phyloP scores from a whole-genome alignment of 2,113 vertebrate genomes.

The Cacatua alba region DNA sequence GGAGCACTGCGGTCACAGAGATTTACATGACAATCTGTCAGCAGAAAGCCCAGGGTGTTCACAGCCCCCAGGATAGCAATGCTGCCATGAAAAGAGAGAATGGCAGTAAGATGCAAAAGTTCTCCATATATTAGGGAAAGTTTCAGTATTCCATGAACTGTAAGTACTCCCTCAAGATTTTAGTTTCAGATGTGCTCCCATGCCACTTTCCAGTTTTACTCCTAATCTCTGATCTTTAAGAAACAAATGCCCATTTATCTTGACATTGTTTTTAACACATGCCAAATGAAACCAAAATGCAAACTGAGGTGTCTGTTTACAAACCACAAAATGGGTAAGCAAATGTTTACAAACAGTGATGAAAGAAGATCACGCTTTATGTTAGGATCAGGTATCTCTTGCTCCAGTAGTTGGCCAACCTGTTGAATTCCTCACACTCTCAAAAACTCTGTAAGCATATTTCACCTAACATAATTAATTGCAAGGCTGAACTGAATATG shows the following conservation, averaged over 20 bases:
- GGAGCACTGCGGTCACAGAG: not conserved
- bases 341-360: not conserved
- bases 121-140: not conserved
- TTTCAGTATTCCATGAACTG: not conserved
- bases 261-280: not conserved
- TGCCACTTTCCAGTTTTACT: not conserved
- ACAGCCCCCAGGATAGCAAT: not conserved
- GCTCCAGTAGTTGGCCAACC: not conserved
- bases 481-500: not conserved
- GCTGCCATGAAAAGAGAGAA: not conserved
- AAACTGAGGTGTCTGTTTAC: not conserved
- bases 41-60: not conserved
- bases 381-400: not conserved
- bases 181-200: not conserved
- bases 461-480: not conserved
- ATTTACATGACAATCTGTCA: not conserved
- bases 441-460: not conserved
- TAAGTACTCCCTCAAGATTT: not conserved
- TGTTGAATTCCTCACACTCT: not conserved
- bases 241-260: not conserved
- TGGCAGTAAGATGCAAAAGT: not conserved
- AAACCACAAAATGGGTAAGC: not conserved
- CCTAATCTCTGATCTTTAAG: not conserved
- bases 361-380: not conserved
- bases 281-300: not conserved